A percentile compares a stretch with the other conserved stretches of the same genome.
phyloP scores from a whole-genome alignment of 2,888 invertebrate genomes.

The Dasypolia templi region DNA sequence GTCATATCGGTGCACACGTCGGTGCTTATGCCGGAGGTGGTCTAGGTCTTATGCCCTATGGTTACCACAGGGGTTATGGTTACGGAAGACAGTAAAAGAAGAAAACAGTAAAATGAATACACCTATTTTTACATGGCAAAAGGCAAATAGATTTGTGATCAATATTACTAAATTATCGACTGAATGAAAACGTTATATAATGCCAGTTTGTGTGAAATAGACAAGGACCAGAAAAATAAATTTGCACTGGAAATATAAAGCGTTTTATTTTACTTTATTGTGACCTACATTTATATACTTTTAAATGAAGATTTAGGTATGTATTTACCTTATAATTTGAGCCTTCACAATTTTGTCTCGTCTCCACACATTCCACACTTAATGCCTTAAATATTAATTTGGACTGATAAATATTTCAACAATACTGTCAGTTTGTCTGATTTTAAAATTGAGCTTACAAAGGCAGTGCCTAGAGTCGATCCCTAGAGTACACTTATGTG shows the following conservation, averaged over 20 bases:
- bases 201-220: not conserved
- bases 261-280: not conserved
- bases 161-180: not conserved
- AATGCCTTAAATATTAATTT: not conserved
- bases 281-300: not conserved
- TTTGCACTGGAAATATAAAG: not conserved
- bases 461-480: not conserved
- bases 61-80: not conserved
- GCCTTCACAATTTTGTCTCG: not conserved
- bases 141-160: not conserved
- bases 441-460: not conserved
- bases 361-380: not conserved
- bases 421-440: not conserved
- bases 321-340: not conserved
- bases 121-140: not conserved
- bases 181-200: not conserved
- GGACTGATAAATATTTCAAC: not conserved
- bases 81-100: not conserved
- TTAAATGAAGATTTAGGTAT: not conserved
- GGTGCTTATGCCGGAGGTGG: conserved; percentile 18
- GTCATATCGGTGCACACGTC: conserved; percentile 13
- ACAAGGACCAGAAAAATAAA: conserved; percentile 8
- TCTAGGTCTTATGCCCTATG: not conserved
- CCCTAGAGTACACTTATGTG: not conserved
- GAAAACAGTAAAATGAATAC: not conserved